Conservation (phyloP, 2,797 vertebrate species). For the Malurus splendens region DNA sequence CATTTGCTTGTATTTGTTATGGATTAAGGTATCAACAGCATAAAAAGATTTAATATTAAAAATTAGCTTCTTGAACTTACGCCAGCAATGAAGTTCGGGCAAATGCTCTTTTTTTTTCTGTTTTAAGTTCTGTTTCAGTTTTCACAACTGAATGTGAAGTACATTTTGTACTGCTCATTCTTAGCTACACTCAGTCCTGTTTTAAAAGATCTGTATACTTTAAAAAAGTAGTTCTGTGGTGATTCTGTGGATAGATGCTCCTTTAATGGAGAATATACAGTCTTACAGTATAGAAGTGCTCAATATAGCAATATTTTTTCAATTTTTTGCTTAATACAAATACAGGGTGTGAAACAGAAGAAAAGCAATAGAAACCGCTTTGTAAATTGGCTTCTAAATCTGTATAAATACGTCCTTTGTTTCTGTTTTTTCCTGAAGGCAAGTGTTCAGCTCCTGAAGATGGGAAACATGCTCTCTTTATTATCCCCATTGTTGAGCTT, state of each 20-base stretch:
- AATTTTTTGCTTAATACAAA: not conserved
- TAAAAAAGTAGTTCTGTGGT: not conserved
- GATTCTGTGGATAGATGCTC: not conserved
- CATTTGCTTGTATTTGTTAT: not conserved
- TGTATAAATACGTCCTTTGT: not conserved
- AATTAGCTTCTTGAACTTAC: not conserved
- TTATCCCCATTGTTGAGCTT: not conserved
- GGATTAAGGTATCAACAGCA: not conserved
- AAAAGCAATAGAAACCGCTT: not conserved
- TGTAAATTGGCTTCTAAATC: not conserved
- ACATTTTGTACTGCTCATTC: not conserved
- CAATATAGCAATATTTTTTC: not conserved
- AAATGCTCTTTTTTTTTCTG: not conserved
- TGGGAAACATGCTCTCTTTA: not conserved
- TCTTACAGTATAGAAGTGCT: not conserved
- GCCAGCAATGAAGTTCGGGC: not conserved
- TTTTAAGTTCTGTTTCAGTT: not conserved
- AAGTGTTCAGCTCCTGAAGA: not conserved
- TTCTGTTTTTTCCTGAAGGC: not conserved
- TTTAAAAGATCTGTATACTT: not conserved
- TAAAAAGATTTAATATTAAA: not conserved
- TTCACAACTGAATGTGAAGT: not conserved
- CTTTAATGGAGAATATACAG: not conserved
- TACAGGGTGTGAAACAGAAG: not conserved
- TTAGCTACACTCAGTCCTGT: not conserved